Evolutionary conservation across 1,140 invertebrate genomes (phyloP), one percentile per base, ranked within the genome.

Genomic region (Aporrectodea caliginosa): DNA sequence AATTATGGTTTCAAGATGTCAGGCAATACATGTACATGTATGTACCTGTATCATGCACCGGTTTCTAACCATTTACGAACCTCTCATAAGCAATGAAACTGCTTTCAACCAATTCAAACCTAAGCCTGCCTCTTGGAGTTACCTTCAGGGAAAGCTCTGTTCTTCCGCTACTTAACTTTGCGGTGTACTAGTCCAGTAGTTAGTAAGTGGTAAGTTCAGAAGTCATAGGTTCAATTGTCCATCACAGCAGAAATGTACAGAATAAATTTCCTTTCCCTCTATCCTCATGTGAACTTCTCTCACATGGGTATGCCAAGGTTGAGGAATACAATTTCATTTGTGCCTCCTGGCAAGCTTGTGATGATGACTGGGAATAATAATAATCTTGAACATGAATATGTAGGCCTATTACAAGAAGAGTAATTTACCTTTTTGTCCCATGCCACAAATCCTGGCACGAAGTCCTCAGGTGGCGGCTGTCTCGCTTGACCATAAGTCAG

Each of bases 401-500:
- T 30, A 16, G 22, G 22, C 22, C 32, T 2, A 71, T 71, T n/a
- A 69, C 29, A n/a, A 71, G 22, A 34, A 33, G 6, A 14, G 27
- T 6, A 58, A 74, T 35, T 16, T 82, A 88, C 92, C 82, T 93
- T 93, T 85, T 94, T 93, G 83, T 93, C 93, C 84, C 92, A 93
- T 29, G 92, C 89, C 0, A 92, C 93, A 88, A 91, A 93, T 83
- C 92, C 91, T 0, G 94, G 94, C 6, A 93, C 86, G 84, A 93
- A 92, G 43, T 86, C 85, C 72, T 91, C 90, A 27, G 91, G 91
- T 69, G 91, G 86, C 0, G 90, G 90, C 73, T 91, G 88, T 80
- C 90, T 89, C 84, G 92, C 91, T 78, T 90, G 89, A 0, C 93
- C 93, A 84, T 95, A 94, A 1, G 92, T 94, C 80, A 94, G 85